A percentile compares a stretch with the other conserved stretches of the same genome.
These are phyloP conservation scores for Lithophane semibrunnea DNA, from an alignment of 2,888 invertebrate genomes.

Conservation along the genomic window DNA sequence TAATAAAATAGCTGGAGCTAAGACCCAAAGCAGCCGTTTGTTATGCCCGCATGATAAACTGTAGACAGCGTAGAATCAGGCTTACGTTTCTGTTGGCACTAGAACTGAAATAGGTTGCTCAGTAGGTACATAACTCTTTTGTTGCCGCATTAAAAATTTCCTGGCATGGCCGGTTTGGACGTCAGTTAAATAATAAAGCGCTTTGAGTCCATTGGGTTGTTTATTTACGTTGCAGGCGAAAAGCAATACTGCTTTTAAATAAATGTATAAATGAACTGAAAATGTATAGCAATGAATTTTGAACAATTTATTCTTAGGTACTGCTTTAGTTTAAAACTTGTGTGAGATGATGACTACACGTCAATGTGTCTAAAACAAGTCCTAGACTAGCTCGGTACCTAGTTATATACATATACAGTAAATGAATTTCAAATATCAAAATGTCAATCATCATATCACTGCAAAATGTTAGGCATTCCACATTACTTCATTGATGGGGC, in stretches of 20 bases:
- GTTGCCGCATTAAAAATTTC: conserved; percentile 34
- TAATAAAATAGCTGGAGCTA: conserved; percentile 42
- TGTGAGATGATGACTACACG: background rate
- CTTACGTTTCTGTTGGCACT: conserved; percentile 47
- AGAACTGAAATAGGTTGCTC: conserved; percentile 25
- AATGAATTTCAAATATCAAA: background rate
- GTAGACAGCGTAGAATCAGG: conserved; percentile 40
- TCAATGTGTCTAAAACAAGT: background rate
- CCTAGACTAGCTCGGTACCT: background rate
- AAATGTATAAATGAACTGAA: background rate
- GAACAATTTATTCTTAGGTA: background rate
- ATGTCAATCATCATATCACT: background rate
- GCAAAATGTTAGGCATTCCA: too few species aligned
- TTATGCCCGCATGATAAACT: conserved; percentile 46
- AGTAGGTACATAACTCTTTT: conserved; percentile 26
- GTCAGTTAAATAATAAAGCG: conserved; percentile 2
- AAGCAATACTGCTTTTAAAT: background rate
- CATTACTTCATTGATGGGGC: too few species aligned
- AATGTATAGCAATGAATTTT: background rate
- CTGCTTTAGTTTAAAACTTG: background rate
- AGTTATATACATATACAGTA: too few species aligned
- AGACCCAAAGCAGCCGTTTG: conserved; percentile 33
- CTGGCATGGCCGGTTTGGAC: conserved; percentile 26
- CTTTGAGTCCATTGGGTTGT: background rate
- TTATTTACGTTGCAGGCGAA: conserved; percentile 17